These are phyloP conservation scores for Lucilia sericata DNA, from an alignment of 1,140 invertebrate species.

Conservation along the genomic window DNA sequence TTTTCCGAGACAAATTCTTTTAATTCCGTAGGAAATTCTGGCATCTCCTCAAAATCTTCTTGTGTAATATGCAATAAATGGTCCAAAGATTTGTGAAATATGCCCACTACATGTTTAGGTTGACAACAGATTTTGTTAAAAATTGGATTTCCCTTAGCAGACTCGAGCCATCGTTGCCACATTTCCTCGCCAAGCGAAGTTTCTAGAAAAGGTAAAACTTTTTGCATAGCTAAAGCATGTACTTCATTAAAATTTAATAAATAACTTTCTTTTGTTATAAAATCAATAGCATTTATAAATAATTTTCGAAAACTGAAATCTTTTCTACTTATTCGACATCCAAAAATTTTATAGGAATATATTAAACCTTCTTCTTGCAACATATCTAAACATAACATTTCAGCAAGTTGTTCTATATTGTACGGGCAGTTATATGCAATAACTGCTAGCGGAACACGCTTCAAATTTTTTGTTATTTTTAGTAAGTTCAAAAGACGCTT, in stretches of 20 bases:
- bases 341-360: constrained; percentile 48
- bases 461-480: constrained; percentile 37
- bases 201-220: constrained; percentile 52
- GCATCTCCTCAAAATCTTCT: constrained; percentile 69
- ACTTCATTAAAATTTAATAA: constrained; percentile 8
- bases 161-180: constrained; percentile 73
- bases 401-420: constrained; percentile 33
- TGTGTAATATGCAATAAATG: constrained; percentile 74
- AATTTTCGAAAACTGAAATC: constrained; percentile 48
- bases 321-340: constrained; percentile 46
- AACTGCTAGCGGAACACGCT: constrained; percentile 44
- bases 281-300: constrained; percentile 52
- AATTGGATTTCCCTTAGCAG: constrained; percentile 68
- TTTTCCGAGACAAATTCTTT: constrained; percentile 66
- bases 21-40: constrained; percentile 71
- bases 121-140: constrained; percentile 68
- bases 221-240: constrained; percentile 50
- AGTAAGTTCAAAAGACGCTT: constrained; percentile 48
- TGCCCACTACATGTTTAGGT: constrained; percentile 72
- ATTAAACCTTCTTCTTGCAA: background rate
- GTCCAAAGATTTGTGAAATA: constrained; percentile 76
- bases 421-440: constrained; percentile 50
- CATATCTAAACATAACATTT: constrained; percentile 53
- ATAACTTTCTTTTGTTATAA: constrained; percentile 49
- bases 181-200: constrained; percentile 70